Evolutionary conservation across 1,140 invertebrate genomes (phyloP).

Genomic region (Neodiprion fabricii): DNA sequence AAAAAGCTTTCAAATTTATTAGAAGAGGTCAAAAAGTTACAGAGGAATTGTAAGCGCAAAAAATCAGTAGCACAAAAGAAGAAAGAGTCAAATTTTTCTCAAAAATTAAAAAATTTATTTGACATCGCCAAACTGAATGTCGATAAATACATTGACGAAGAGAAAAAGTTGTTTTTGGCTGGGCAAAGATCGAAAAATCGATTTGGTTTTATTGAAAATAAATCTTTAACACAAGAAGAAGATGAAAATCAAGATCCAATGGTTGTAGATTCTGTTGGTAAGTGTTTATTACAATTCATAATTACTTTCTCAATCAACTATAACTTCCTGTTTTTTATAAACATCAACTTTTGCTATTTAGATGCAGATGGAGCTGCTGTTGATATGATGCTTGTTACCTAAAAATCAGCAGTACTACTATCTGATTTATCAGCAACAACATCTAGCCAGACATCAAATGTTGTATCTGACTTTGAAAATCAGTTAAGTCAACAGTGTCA

Average conservation of each 20-base stretch:
- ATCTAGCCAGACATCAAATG: slow-evolving; percentile 6
- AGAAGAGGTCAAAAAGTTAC: not conserved
- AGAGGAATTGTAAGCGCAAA: slow-evolving; percentile 9
- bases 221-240: not conserved
- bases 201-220: slow-evolving; percentile 15
- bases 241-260: not conserved
- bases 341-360: too few species aligned
- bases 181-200: slow-evolving; percentile 15
- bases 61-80: slow-evolving; percentile 11
- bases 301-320: not conserved
- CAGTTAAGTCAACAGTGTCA: not conserved
- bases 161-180: slow-evolving; percentile 13
- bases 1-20: slow-evolving; percentile 15
- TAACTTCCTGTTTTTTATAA: too few species aligned
- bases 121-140: slow-evolving; percentile 14
- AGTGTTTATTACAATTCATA: not conserved
- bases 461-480: not conserved
- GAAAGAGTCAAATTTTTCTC: slow-evolving; percentile 15
- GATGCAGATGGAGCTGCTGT: too few species aligned
- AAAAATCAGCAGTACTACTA: too few species aligned
- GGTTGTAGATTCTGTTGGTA: slow-evolving; percentile 16
- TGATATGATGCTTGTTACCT: too few species aligned
- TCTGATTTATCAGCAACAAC: slow-evolving; percentile 15
- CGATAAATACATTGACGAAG: slow-evolving; percentile 8
- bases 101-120: slow-evolving; percentile 19